Percentiles rank a stretch among this genome's conserved stretches.
phyloP scores from a whole-genome alignment of 2,797 vertebrate genomes.

The Phrynocephalus guinanensis region DNA sequence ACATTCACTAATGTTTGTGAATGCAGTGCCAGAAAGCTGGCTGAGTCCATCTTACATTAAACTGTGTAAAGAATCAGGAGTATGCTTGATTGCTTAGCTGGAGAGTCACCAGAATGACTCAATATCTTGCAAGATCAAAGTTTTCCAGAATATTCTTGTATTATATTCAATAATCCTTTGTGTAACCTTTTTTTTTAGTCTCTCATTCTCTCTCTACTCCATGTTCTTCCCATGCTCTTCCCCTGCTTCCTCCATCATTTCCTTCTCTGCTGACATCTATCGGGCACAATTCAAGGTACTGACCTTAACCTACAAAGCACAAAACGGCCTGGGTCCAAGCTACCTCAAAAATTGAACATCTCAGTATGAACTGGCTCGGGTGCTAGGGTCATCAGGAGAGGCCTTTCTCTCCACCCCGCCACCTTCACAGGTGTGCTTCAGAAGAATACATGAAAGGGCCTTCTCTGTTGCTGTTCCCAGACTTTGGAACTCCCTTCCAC shows the following conservation, averaged over 20 bases:
- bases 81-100: slow-evolving; percentile 18
- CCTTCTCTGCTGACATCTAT: neutral
- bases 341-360: too few relatives aligned
- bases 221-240: neutral
- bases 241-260: neutral
- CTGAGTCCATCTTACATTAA: slow-evolving; percentile 22
- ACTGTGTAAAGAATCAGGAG: neutral
- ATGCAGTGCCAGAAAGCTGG: neutral
- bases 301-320: too few relatives aligned
- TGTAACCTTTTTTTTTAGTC: neutral
- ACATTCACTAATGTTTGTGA: slow-evolving; percentile 8
- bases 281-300: too few relatives aligned
- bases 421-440: too few relatives aligned
- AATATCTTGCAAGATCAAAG: slow-evolving; percentile 19
- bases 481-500: too few relatives aligned
- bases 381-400: too few relatives aligned
- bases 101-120: slow-evolving; percentile 11
- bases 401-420: too few relatives aligned
- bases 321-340: too few relatives aligned
- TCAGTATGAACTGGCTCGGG: too few relatives aligned
- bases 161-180: neutral
- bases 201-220: neutral
- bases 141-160: slow-evolving; percentile 13
- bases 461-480: too few relatives aligned
- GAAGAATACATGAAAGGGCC: too few relatives aligned